Conservation (phyloP, 35 echinoderm and acorn worm genomes). For the Apostichopus japonicus region DNA sequence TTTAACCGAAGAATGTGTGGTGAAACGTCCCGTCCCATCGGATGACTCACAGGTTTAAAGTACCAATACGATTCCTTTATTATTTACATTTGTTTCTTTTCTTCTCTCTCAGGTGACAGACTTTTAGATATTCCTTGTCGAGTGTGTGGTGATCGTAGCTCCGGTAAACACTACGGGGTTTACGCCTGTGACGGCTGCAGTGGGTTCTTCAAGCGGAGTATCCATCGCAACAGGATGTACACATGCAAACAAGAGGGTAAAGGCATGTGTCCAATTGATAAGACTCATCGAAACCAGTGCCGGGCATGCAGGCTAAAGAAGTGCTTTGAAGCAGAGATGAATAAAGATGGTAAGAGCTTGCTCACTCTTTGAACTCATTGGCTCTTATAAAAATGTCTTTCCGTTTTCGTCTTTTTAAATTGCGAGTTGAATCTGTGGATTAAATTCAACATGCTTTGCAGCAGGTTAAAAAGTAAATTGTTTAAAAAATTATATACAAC, state of each 20-base stretch:
- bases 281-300: conserved; percentile 98
- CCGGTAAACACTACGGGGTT: conserved; percentile 97
- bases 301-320: conserved; percentile 92
- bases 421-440: too few relatives aligned
- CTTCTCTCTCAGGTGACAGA: conserved; percentile 61
- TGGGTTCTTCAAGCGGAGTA: conserved; percentile 97
- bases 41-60: too few relatives aligned
- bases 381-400: too few relatives aligned
- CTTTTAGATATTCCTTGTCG: conserved; percentile 96
- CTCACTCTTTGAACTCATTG: too few relatives aligned
- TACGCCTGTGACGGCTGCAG: conserved; percentile 99
- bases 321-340: conserved; percentile 97
- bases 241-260: conserved; percentile 90
- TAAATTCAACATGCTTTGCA: too few relatives aligned
- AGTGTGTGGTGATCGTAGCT: conserved; percentile 95
- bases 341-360: conserved; percentile 91
- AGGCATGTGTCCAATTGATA: conserved; percentile 90
- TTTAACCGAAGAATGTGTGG: too few relatives aligned
- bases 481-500: too few relatives aligned
- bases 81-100: neutral
- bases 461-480: too few relatives aligned
- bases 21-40: too few relatives aligned
- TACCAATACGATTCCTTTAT: neutral
- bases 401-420: too few relatives aligned
- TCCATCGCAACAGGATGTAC: conserved; percentile 88